Percentiles rank a stretch among this genome's conserved stretches.
Conservation (phyloP, 2,113 vertebrate genomes). For the Pogona vitticeps region DNA sequence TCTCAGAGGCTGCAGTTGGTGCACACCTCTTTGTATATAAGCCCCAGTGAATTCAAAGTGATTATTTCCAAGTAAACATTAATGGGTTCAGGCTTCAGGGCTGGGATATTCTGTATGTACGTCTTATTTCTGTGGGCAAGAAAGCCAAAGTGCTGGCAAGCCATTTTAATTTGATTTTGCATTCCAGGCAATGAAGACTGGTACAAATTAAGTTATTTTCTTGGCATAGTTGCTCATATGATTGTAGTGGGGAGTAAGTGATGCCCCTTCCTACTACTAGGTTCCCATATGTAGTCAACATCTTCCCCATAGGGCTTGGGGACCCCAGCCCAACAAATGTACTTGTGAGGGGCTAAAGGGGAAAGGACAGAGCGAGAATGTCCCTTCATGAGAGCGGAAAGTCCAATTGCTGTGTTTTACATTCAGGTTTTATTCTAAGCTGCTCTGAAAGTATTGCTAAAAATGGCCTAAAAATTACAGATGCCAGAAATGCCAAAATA, state of each 20-base stretch:
- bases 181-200: background rate
- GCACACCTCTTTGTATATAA: background rate
- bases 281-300: background rate
- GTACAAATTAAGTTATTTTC: background rate
- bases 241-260: background rate
- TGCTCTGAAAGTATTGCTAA: background rate
- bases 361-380: background rate
- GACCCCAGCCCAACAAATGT: background rate
- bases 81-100: background rate
- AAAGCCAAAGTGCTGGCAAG: background rate
- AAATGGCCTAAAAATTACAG: background rate
- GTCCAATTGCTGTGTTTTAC: background rate
- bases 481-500: too few species aligned
- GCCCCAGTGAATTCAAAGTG: background rate
- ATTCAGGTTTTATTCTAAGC: background rate
- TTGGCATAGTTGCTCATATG: background rate
- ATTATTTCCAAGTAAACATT: background rate
- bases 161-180: background rate
- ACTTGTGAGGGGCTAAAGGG: background rate
- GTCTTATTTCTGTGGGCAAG: background rate
- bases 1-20: background rate
- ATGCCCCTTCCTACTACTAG: background rate
- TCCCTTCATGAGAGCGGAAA: background rate
- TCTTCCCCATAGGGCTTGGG: background rate
- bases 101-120: background rate